A percentile compares a stretch with the other conserved stretches of the same genome.
Conservation (phyloP, 2,797 vertebrate genomes). For the Poecilia picta region DNA sequence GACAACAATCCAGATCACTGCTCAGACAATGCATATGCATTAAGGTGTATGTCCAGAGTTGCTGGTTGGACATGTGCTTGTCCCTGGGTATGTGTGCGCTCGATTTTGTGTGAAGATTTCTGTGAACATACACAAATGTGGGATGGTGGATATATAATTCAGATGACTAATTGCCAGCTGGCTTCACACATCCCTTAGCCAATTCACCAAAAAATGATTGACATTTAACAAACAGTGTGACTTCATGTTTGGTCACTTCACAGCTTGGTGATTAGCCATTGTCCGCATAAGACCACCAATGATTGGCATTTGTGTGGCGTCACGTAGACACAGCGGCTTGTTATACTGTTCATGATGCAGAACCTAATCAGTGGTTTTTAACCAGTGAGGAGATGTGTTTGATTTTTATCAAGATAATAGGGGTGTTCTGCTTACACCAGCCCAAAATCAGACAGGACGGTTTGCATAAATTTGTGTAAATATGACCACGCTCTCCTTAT, state of each 20-base stretch:
- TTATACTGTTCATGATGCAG: conserved; percentile 7
- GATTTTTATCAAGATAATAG: conserved; percentile 6
- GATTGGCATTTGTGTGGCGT: conserved; percentile 41
- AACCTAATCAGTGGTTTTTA: conserved; percentile 4
- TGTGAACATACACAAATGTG: conserved; percentile 26
- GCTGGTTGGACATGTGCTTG: background rate
- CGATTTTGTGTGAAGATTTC: conserved; percentile 18
- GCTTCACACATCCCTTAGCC: conserved; percentile 42
- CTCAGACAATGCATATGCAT: conserved; percentile 14
- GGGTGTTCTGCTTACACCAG: background rate
- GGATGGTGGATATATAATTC: conserved; percentile 46
- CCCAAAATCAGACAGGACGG: conserved; percentile 1
- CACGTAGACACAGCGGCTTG: conserved; percentile 8
- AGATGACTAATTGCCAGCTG: conserved; percentile 72
- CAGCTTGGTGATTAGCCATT: conserved; percentile 56
- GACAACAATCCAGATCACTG: conserved; percentile 7
- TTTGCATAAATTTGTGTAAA: conserved; percentile 8
- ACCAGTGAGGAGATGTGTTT: conserved; percentile 13
- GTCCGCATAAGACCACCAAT: conserved; percentile 35
- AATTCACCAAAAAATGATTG: conserved; percentile 60
- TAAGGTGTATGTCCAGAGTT: background rate
- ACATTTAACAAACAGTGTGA: conserved; percentile 64
- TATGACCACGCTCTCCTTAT: background rate
- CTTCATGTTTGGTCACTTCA: conserved; percentile 68
- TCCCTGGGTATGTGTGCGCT: background rate